Conservation (phyloP, 2,888 invertebrate genomes). For the Dione vanillae region DNA sequence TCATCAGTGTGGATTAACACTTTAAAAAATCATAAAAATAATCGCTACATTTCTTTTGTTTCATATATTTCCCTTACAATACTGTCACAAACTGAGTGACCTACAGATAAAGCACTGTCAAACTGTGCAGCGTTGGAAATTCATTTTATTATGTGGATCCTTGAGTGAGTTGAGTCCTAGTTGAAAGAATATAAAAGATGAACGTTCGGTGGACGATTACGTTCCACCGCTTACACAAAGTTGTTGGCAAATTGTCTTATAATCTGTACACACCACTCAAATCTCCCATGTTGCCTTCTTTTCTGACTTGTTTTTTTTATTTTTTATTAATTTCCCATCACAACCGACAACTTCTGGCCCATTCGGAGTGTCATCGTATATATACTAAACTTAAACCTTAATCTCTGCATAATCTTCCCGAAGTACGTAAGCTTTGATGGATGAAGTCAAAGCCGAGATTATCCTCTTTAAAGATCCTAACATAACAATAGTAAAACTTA, state of each 20-base stretch:
- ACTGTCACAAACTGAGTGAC: too few species aligned
- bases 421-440: not conserved
- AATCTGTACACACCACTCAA: not conserved
- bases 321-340: not conserved
- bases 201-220: too few species aligned
- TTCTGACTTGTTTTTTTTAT: not conserved
- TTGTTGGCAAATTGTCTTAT: not conserved
- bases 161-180: too few species aligned
- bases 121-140: too few species aligned
- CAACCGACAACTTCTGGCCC: not conserved
- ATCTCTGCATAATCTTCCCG: not conserved
- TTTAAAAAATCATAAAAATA: too few species aligned
- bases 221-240: too few species aligned
- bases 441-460: slow-evolving; percentile 3
- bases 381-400: not conserved
- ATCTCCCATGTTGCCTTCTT: not conserved
- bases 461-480: not conserved
- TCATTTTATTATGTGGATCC: too few species aligned
- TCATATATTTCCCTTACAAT: too few species aligned
- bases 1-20: too few species aligned
- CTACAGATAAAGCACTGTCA: too few species aligned
- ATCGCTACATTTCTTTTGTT: too few species aligned
- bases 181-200: too few species aligned
- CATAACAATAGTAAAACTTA: not conserved
- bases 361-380: not conserved